Base-by-base conservation (phyloP, 2,888 invertebrate genomes). In the Ctenicera cuprea region DNA sequence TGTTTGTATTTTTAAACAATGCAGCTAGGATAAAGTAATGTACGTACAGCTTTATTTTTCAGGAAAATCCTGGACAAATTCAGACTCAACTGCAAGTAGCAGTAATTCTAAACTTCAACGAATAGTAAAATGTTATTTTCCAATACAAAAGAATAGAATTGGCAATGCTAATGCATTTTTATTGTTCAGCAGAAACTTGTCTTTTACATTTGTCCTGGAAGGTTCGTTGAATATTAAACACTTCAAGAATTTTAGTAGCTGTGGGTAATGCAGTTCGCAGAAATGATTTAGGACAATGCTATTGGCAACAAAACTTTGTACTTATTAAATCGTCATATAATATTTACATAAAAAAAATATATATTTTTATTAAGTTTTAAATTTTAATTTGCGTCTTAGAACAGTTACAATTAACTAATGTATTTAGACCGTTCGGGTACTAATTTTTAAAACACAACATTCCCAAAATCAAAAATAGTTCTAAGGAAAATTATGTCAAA, bases 141-240 rank as follows among this genome's bases (percentile, higher is more conserved):
- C 59, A 66, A 61, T 71, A 71, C 61, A 71, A 64, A 50, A 66
- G 66, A 71, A 61, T 61, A 71, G 54, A 65, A 71, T 66, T 71
- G 45, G 65, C 71, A 66, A 66, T 71, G 66, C 71, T 71, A 71
- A 71, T 71, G 71, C 66, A 71, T 50, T 71, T 71, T 71, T 66
- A 71, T 71, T 71, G 71, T 71, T 66, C 71, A 22, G 30, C 22
- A 50, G 59, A 61, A 71, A 71, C 65, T 71, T 71, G 66, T 71
- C 66, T 66, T 66, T 65, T 61, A 66, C 48, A 71, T 64, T 71
- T 66, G 65, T 71, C 12, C 37, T 64, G 33, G 59, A 57, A 64
- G 54, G 64, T 64, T 71, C 59, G 54, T 71, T 54, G 71, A 65
- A 71, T 71, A 71, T 71, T 71, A 64, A 71, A 64, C 64, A 65